A percentile compares a stretch with the other conserved stretches of the same genome.
These are phyloP conservation scores for Lepidotrigona ventralis DNA, from an alignment of 1,140 invertebrate genomes.

Conservation along the genomic window DNA sequence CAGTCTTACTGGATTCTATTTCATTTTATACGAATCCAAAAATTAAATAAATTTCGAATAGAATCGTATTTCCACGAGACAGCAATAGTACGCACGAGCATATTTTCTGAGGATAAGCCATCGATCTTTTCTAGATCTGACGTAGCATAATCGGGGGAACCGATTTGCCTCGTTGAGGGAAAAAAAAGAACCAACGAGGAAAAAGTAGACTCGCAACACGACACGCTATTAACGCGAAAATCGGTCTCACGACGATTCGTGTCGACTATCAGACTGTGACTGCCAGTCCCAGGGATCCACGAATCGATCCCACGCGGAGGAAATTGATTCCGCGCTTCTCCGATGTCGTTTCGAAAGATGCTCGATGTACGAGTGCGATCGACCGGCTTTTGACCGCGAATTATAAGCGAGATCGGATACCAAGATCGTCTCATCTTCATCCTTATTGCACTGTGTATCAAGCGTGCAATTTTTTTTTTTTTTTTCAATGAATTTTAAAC, in stretches of 20 bases:
- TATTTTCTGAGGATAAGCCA: not conserved
- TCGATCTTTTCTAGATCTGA: not conserved
- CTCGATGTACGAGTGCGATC: not conserved
- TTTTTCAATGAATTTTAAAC: not conserved
- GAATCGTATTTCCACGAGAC: not conserved
- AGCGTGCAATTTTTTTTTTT: not conserved
- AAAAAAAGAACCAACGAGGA: not conserved
- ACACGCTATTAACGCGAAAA: constrained; percentile 27
- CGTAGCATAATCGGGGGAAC: not conserved
- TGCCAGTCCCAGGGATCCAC: not conserved
- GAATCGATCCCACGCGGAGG: not conserved
- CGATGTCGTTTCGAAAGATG: constrained; percentile 19
- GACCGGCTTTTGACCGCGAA: not conserved
- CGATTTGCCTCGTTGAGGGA: not conserved
- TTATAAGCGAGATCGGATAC: not conserved
- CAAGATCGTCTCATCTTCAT: not conserved
- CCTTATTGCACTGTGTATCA: not conserved
- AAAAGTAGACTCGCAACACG: not conserved
- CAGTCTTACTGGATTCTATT: not conserved
- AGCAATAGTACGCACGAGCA: not conserved
- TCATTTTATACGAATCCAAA: not conserved
- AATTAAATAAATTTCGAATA: not conserved
- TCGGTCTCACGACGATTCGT: constrained; percentile 42
- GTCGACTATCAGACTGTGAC: not conserved
- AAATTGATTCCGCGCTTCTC: constrained; percentile 22